Evolutionary conservation across 2,797 vertebrate genomes (phyloP).

Genomic region (Pempheris klunzingeri): DNA sequence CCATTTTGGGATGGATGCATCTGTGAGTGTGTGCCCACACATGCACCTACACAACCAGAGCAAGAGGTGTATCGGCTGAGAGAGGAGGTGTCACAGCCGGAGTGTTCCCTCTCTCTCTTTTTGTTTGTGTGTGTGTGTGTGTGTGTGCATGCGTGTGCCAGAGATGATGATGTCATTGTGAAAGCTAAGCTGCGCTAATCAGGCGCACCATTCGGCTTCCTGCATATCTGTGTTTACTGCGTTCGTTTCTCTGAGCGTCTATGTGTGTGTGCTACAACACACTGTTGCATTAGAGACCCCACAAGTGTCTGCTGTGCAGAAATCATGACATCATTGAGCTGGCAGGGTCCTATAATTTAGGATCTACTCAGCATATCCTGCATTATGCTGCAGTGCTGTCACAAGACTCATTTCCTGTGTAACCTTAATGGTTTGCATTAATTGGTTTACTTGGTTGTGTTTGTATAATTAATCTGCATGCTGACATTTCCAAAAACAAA

Average conservation of each 20-base stretch:
- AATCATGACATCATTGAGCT: conserved; percentile 49
- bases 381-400: conserved; percentile 53
- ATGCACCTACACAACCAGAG: conserved; percentile 14
- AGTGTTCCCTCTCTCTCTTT: conserved; percentile 38
- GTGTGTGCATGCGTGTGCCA: conserved; percentile 30
- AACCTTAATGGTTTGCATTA: conserved; percentile 28
- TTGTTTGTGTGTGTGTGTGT: conserved; percentile 21
- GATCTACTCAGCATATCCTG: conserved; percentile 54
- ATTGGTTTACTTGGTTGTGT: conserved; percentile 1
- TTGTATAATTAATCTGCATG: conserved; percentile 21
- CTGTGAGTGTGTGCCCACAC: conserved; percentile 16
- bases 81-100: conserved; percentile 55
- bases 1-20: conserved; percentile 20
- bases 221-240: conserved; percentile 41
- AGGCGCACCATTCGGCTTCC: conserved; percentile 39
- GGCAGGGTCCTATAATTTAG: conserved; percentile 29
- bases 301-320: conserved; percentile 56
- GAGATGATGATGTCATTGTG: conserved; percentile 81
- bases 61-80: conserved; percentile 30
- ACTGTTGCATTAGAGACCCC: conserved; percentile 42
- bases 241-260: not conserved
- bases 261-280: conserved; percentile 25
- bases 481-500: conserved; percentile 28
- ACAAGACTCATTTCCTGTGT: conserved; percentile 34
- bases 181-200: conserved; percentile 52